Conservation (phyloP, 2,113 vertebrate genomes). For the Sylvilagus bachmani region DNA sequence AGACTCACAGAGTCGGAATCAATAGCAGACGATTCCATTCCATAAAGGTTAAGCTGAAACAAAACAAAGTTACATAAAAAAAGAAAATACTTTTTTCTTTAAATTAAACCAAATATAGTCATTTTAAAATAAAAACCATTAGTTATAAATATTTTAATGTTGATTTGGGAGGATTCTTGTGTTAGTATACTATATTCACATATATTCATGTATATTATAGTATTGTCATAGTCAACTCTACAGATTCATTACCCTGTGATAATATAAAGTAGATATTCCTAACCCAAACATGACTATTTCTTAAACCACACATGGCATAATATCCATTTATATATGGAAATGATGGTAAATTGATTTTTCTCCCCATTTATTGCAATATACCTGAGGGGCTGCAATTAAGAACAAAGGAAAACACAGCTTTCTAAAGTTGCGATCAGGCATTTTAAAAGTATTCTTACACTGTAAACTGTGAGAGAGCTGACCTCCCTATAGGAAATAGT, state of each 20-base stretch:
- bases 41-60: constrained; percentile 9
- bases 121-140: constrained; percentile 41
- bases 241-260: constrained; percentile 18
- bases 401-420: constrained; percentile 62
- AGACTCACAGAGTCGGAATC: not conserved
- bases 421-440: constrained; percentile 60
- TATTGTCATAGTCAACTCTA: constrained; percentile 34
- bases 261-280: constrained; percentile 43
- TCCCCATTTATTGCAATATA: constrained; percentile 36
- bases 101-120: constrained; percentile 38
- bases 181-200: not conserved
- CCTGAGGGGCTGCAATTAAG: constrained; percentile 53
- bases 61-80: constrained; percentile 13
- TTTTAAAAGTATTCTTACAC: constrained; percentile 65
- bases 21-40: not conserved
- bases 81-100: not conserved
- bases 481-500: constrained; percentile 75
- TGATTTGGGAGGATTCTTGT: constrained; percentile 51
- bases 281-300: constrained; percentile 31
- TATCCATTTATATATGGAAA: constrained; percentile 1
- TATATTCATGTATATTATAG: not conserved
- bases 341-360: constrained; percentile 67
- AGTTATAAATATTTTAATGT: constrained; percentile 2
- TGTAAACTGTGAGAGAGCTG: constrained; percentile 64
- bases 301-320: constrained; percentile 32